These are phyloP conservation scores for Gryon sp. DNA, from an alignment of 1,140 invertebrate species.

Conservation along the genomic window DNA sequence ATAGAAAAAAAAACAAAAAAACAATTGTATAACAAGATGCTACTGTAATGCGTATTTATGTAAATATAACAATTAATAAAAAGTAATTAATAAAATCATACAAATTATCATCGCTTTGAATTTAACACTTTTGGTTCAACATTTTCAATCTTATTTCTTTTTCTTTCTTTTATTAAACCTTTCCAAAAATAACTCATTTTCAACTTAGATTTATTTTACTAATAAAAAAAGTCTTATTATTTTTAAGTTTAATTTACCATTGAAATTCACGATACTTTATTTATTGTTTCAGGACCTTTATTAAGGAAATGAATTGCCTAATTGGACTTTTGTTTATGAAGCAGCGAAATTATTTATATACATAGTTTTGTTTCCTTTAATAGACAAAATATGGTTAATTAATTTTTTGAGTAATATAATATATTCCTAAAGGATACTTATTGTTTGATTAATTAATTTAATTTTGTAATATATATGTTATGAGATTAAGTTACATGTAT, in stretches of 20 bases:
- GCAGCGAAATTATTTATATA: constrained; percentile 37
- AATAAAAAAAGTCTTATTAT: too few relatives aligned
- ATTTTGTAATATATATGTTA: constrained; percentile 47
- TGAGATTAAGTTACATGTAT: constrained; percentile 38
- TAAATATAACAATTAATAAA: constrained; percentile 41
- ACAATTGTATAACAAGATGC: constrained; percentile 14
- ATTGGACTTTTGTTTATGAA: constrained; percentile 38
- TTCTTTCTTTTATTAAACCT: too few relatives aligned
- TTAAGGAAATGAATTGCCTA: constrained; percentile 37
- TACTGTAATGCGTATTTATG: constrained; percentile 22
- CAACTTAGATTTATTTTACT: too few relatives aligned
- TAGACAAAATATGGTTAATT: constrained; percentile 2
- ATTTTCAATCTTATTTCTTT: too few relatives aligned
- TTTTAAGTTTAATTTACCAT: too few relatives aligned
- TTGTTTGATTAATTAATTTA: constrained; percentile 31
- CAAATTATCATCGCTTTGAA: background rate
- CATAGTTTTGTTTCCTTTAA: too few relatives aligned
- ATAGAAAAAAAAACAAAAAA: background rate
- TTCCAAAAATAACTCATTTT: too few relatives aligned
- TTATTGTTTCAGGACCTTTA: constrained; percentile 41
- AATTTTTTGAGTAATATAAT: constrained; percentile 17
- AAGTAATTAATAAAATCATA: constrained; percentile 16
- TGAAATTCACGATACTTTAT: background rate
- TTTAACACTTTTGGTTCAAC: too few relatives aligned
- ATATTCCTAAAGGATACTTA: constrained; percentile 49